Evolutionary conservation across 2,888 invertebrate species (phyloP).

Genomic region (Homarus gammarus): DNA sequence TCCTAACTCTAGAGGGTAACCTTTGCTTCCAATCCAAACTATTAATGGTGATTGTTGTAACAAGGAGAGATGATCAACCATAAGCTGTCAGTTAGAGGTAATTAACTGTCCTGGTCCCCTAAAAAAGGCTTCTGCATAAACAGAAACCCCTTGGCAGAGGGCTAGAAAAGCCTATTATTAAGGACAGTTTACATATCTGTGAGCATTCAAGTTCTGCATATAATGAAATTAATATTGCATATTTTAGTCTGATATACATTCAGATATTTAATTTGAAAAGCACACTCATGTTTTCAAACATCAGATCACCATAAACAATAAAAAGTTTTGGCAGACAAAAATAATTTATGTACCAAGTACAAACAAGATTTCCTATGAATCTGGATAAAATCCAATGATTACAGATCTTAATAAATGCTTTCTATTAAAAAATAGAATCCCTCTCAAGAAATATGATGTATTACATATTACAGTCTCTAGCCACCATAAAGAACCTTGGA

Average conservation of each 20-base stretch:
- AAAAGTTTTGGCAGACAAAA: background rate
- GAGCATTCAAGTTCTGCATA: background rate
- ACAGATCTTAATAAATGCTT: constrained; percentile 15
- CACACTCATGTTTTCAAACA: background rate
- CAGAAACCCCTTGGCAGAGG: too few relatives aligned
- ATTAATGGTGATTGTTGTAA: too few relatives aligned
- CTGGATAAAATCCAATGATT: background rate
- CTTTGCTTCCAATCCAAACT: too few relatives aligned
- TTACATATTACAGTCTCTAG: constrained; percentile 9
- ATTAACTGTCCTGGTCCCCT: too few relatives aligned
- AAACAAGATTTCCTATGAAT: constrained; percentile 1
- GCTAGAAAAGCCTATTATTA: background rate
- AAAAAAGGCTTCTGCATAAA: too few relatives aligned
- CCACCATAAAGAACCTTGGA: background rate
- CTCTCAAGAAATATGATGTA: constrained; percentile 2
- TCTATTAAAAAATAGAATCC: constrained; percentile 25
- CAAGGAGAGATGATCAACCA: too few relatives aligned
- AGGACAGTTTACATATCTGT: background rate
- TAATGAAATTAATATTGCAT: background rate
- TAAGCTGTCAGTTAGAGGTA: too few relatives aligned
- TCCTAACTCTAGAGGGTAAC: too few relatives aligned
- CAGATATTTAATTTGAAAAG: background rate
- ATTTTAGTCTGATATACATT: background rate
- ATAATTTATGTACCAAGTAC: constrained; percentile 3
- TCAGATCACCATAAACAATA: constrained; percentile 9